A percentile compares a stretch with the other conserved stretches of the same genome.
Evolutionary conservation across 2,113 vertebrate species (phyloP).

Genomic region (Chamaetylas fuelleborni): DNA sequence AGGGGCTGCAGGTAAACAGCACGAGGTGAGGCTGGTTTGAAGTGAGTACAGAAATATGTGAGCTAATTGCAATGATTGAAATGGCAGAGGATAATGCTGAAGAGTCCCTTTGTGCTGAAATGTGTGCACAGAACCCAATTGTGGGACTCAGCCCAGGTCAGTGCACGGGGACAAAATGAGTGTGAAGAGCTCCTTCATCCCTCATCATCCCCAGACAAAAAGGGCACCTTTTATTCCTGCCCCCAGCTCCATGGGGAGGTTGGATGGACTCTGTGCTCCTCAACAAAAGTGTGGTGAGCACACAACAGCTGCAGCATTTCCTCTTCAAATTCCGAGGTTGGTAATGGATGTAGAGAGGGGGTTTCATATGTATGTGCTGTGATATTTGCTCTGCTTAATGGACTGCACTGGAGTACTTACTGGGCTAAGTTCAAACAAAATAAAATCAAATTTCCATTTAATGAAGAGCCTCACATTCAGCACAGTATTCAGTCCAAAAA

Average conservation of each 20-base stretch:
- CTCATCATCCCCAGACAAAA: conserved; percentile 65
- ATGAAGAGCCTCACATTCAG: conserved; percentile 80
- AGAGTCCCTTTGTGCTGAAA: conserved; percentile 60
- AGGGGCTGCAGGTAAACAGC: neutral
- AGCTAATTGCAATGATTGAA: conserved; percentile 66
- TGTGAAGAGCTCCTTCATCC: conserved; percentile 73
- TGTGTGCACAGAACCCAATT: conserved; percentile 64
- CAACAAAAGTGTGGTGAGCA: conserved; percentile 55
- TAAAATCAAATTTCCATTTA: conserved; percentile 89
- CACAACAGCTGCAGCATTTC: conserved; percentile 75
- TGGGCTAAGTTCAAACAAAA: conserved; percentile 85
- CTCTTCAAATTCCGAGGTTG: conserved; percentile 76
- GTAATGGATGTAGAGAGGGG: conserved; percentile 66
- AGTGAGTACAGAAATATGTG: conserved; percentile 31
- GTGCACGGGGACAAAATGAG: conserved; percentile 71
- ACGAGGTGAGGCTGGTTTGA: neutral
- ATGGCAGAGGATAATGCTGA: conserved; percentile 61
- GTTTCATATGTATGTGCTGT: conserved; percentile 64
- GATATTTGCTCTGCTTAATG: conserved; percentile 80
- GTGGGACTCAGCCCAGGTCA: conserved; percentile 73
- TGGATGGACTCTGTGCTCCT: conserved; percentile 60
- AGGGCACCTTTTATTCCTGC: conserved; percentile 58
- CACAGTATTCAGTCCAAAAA: conserved; percentile 69
- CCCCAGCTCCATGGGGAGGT: conserved; percentile 56
- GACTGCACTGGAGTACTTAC: conserved; percentile 80